phyloP scores from a whole-genome alignment of 2,113 vertebrate genomes.

The Jaculus jaculus region DNA sequence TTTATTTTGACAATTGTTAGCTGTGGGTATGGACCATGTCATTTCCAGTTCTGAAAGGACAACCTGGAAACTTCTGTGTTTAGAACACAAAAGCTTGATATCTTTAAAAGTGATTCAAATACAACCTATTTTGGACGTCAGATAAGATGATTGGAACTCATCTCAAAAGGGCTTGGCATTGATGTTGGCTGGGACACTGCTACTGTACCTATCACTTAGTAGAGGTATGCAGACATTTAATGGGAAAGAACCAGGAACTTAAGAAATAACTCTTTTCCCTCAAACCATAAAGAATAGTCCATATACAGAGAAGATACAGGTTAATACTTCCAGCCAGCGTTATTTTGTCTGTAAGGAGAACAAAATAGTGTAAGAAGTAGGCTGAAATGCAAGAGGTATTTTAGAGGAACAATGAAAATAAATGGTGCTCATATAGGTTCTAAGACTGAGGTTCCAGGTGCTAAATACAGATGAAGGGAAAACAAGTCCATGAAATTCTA shows the following conservation, averaged over 20 bases:
- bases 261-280: neutral
- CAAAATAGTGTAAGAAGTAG: conserved; percentile 20
- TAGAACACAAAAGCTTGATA: conserved; percentile 58
- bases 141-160: conserved; percentile 37
- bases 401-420: conserved; percentile 44
- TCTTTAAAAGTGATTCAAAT: conserved; percentile 41
- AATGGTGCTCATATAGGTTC: conserved; percentile 28
- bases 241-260: neutral
- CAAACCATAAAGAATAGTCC: neutral
- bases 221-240: neutral
- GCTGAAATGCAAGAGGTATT: conserved; percentile 21
- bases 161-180: neutral
- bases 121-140: neutral
- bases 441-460: conserved; percentile 48
- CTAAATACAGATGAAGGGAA: conserved; percentile 55
- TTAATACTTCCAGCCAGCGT: neutral
- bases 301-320: neutral
- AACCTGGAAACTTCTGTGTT: conserved; percentile 58
- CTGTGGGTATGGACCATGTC: conserved; percentile 44
- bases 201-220: neutral
- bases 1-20: conserved; percentile 62
- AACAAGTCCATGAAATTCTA: conserved; percentile 36
- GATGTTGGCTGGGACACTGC: neutral
- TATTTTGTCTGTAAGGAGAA: neutral
- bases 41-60: conserved; percentile 61